Conservation (phyloP, 2,797 vertebrate species). For the Falco biarmicus region DNA sequence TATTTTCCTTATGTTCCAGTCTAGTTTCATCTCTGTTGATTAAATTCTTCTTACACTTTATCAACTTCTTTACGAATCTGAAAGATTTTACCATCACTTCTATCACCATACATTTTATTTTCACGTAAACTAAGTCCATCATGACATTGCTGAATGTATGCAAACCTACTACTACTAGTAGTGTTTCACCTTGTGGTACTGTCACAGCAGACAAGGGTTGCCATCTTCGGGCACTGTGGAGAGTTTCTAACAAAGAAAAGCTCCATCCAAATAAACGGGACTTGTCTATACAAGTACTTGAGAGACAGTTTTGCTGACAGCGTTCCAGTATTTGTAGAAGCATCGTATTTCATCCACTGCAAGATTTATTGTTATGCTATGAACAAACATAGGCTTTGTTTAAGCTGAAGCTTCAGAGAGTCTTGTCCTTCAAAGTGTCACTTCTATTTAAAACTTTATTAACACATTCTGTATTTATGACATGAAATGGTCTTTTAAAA, state of each 20-base stretch:
- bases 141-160: background rate
- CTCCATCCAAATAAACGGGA: background rate
- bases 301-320: background rate
- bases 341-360: background rate
- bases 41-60: background rate
- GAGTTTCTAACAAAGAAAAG: background rate
- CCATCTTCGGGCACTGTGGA: background rate
- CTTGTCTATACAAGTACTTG: background rate
- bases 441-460: background rate
- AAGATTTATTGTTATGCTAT: background rate
- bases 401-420: background rate
- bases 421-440: background rate
- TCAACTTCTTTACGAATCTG: background rate
- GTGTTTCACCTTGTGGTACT: background rate
- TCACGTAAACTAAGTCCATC: background rate
- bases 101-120: background rate
- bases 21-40: background rate
- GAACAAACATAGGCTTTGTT: background rate
- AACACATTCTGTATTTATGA: background rate
- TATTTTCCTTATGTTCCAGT: background rate
- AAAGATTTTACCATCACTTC: background rate
- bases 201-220: background rate
- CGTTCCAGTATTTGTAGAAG: background rate
- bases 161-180: background rate
- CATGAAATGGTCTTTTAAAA: background rate